These are phyloP conservation scores for Tiaroga cobitis DNA, from an alignment of 2,797 vertebrate genomes.

Conservation along the genomic window DNA sequence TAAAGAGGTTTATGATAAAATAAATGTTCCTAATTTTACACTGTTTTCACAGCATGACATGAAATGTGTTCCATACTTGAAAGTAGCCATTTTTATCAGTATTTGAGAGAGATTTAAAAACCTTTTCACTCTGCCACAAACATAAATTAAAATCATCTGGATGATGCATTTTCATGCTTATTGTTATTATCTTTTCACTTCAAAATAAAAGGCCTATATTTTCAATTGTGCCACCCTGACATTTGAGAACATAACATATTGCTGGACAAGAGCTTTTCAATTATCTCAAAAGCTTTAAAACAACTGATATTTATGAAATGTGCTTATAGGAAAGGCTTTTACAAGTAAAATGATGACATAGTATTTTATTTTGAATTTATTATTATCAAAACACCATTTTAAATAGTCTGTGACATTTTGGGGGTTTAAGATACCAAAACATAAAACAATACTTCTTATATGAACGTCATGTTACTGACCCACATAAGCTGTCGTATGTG, in stretches of 20 bases:
- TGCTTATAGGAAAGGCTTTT: no score
- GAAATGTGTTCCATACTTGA: background rate
- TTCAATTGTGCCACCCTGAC: background rate
- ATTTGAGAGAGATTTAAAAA: no score
- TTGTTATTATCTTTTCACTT: background rate
- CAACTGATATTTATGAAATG: background rate
- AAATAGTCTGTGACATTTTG: background rate
- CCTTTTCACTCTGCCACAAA: background rate
- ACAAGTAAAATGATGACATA: background rate
- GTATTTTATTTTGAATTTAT: no score
- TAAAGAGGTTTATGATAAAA: background rate
- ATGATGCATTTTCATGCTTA: background rate
- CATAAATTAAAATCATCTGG: background rate
- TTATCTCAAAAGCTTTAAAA: background rate
- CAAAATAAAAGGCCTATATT: background rate
- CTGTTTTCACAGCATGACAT: background rate
- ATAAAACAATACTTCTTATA: background rate
- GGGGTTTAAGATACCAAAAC: background rate
- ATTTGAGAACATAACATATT: background rate
- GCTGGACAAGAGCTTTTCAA: background rate
- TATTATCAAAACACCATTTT: no score
- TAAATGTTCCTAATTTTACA: background rate
- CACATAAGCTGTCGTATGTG: background rate
- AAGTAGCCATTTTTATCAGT: no score
- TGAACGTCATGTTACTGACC: no score